Conservation (phyloP, 2,797 vertebrate species). For the Euthynnus affinis region DNA sequence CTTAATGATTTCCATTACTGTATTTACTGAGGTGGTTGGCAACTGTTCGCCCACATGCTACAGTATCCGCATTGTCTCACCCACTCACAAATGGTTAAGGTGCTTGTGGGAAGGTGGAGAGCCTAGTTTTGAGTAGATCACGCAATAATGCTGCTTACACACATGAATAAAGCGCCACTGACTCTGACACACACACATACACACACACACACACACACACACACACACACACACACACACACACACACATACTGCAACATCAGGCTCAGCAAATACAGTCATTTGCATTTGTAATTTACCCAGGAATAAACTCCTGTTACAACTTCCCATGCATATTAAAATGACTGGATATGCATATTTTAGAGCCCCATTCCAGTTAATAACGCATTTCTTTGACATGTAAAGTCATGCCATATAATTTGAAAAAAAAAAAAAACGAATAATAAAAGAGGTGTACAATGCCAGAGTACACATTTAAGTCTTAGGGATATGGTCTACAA, state of each 20-base stretch:
- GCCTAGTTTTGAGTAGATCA: slow-evolving; percentile 53
- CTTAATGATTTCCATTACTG: slow-evolving; percentile 41
- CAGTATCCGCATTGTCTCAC: slow-evolving; percentile 77
- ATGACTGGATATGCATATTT: slow-evolving; percentile 4
- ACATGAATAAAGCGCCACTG: slow-evolving; percentile 29
- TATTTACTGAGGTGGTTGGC: slow-evolving; percentile 51
- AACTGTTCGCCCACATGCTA: slow-evolving; percentile 70
- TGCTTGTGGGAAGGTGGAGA: slow-evolving; percentile 66
- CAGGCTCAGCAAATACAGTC: slow-evolving; percentile 21
- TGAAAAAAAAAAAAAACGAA: slow-evolving; percentile 25
- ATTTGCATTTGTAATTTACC: slow-evolving; percentile 33
- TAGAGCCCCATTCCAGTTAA: slow-evolving; percentile 10
- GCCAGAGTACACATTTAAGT: neutral
- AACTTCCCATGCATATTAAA: slow-evolving; percentile 59
- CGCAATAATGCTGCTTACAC: slow-evolving; percentile 47
- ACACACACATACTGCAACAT: slow-evolving; percentile 38
- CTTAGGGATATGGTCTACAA: slow-evolving; percentile 37
- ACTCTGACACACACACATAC: slow-evolving; percentile 26
- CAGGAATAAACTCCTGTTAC: slow-evolving; percentile 47
- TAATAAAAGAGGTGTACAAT: neutral
- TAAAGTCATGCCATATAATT: slow-evolving; percentile 5
- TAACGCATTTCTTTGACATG: neutral
- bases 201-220: slow-evolving; percentile 22
- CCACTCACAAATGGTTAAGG: slow-evolving; percentile 71
- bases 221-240: neutral